Conservation (phyloP, 2,797 vertebrate genomes). For the Avahi laniger region DNA sequence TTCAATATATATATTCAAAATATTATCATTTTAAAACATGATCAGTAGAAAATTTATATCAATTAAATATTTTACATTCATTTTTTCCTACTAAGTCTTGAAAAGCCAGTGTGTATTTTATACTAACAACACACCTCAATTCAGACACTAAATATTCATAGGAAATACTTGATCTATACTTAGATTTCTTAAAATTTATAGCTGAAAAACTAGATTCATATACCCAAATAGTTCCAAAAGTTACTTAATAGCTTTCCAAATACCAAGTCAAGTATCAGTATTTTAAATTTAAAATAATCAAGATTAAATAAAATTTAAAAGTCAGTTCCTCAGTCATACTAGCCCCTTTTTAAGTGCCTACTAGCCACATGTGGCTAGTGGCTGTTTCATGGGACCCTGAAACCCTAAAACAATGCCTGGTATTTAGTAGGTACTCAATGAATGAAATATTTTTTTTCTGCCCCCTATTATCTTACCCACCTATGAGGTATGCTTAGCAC, state of each 20-base stretch:
- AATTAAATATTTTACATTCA: constrained; percentile 22
- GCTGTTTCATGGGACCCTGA: background rate
- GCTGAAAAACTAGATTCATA: constrained; percentile 34
- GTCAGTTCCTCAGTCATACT: background rate
- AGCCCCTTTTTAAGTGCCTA: background rate
- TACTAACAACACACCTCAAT: background rate
- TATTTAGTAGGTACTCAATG: background rate
- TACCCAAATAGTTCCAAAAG: background rate
- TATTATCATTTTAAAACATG: constrained; percentile 39
- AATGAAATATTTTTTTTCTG: background rate
- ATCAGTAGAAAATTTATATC: constrained; percentile 18
- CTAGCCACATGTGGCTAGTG: background rate
- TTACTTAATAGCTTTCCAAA: constrained; percentile 28
- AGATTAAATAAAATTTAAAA: constrained; percentile 27
- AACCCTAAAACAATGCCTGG: background rate
- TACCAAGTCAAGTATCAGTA: background rate
- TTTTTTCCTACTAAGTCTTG: constrained; percentile 20
- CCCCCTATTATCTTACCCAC: background rate
- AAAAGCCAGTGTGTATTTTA: constrained; percentile 8
- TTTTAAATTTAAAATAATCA: constrained; percentile 36
- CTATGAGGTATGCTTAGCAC: background rate
- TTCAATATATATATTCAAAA: constrained; percentile 34
- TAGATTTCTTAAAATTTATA: constrained; percentile 48
- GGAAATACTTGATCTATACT: constrained; percentile 23
- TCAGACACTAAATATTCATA: constrained; percentile 31